Conservation (phyloP, 2,113 vertebrate species). For the Casuarius casuarius region DNA sequence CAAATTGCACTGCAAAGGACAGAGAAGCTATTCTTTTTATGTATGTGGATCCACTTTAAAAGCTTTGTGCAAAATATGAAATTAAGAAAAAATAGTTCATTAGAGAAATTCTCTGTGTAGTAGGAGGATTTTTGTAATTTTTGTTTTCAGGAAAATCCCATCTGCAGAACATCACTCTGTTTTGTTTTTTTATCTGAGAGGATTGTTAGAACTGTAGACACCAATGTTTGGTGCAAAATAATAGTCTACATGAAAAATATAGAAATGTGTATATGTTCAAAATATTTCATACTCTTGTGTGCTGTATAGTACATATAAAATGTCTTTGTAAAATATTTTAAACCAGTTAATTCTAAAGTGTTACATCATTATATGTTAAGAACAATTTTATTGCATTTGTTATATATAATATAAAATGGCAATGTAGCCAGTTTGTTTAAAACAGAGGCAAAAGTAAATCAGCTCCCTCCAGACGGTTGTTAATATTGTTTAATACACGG, state of each 20-base stretch:
- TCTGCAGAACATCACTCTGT: background rate
- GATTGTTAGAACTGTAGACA: constrained; percentile 67
- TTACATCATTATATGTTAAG: constrained; percentile 47
- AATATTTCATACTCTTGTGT: constrained; percentile 63
- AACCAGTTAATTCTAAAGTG: constrained; percentile 71
- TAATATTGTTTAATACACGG: constrained; percentile 59
- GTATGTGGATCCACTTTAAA: constrained; percentile 40
- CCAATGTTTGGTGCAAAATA: constrained; percentile 71
- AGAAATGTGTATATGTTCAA: constrained; percentile 73
- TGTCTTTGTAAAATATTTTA: constrained; percentile 77
- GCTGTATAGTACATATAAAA: constrained; percentile 76
- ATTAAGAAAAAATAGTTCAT: constrained; percentile 18
- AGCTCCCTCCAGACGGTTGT: constrained; percentile 11
- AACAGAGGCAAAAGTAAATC: constrained; percentile 51
- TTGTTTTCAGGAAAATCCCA: constrained; percentile 34
- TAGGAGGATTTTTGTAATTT: constrained; percentile 58
- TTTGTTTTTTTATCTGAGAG: constrained; percentile 69
- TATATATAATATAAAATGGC: constrained; percentile 63
- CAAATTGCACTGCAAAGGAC: constrained; percentile 57
- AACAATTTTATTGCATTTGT: constrained; percentile 54
- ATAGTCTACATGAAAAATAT: constrained; percentile 63
- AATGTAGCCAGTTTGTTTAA: constrained; percentile 35
- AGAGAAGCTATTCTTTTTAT: constrained; percentile 28
- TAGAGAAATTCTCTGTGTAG: constrained; percentile 26
- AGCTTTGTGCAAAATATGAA: constrained; percentile 31